A percentile compares a stretch with the other conserved stretches of the same genome.
phyloP scores from a whole-genome alignment of 2,888 invertebrate species.

The Ormyrus thymus region DNA sequence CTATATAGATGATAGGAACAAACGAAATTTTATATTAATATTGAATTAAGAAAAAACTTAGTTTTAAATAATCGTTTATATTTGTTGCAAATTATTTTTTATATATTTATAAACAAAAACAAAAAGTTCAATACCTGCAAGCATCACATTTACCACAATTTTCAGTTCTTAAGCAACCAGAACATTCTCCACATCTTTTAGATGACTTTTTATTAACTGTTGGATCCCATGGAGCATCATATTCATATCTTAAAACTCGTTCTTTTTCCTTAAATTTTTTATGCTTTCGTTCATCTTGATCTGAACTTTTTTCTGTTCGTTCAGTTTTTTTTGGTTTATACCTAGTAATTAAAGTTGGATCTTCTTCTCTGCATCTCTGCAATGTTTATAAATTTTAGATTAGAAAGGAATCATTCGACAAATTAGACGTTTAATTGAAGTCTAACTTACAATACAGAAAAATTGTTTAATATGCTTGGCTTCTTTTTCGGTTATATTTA shows the following conservation, averaged over 20 bases:
- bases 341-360: constrained; percentile 80
- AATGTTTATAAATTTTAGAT: constrained; percentile 45
- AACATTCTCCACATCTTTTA: constrained; percentile 85
- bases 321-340: constrained; percentile 71
- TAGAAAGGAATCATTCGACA: constrained; percentile 1
- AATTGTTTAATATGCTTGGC: constrained; percentile 95
- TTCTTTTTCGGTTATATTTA: constrained; percentile 94
- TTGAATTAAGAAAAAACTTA: too few relatives aligned
- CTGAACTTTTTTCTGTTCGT: constrained; percentile 63
- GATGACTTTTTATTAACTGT: constrained; percentile 68
- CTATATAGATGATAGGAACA: constrained; percentile 56
- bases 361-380: constrained; percentile 86
- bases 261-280: constrained; percentile 73
- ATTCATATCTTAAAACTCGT: constrained; percentile 67
- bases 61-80: too few relatives aligned
- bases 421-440: constrained; percentile 16
- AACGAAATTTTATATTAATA: not conserved
- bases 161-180: constrained; percentile 82
- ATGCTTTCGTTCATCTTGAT: constrained; percentile 68
- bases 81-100: not conserved
- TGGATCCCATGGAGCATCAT: constrained; percentile 68
- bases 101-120: constrained; percentile 13
- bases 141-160: constrained; percentile 84
- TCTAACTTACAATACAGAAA: constrained; percentile 82
- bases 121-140: constrained; percentile 75